Evolutionary conservation across 1,140 invertebrate species (phyloP).

Genomic region (Ladona fulva): DNA sequence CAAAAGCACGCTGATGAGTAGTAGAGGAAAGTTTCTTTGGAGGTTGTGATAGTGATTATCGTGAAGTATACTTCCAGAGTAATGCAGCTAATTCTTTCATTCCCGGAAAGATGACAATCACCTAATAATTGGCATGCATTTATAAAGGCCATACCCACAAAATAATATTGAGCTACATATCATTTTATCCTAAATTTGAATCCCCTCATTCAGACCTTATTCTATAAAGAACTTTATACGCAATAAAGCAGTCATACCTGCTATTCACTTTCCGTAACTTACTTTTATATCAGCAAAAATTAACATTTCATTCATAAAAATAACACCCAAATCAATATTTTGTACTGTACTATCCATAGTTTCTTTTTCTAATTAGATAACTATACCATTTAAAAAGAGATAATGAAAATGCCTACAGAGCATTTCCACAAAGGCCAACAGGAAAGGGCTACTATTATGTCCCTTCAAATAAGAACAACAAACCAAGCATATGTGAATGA

Average conservation of each 20-base stretch:
- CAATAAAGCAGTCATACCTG: neutral
- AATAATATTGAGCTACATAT: neutral
- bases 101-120: neutral
- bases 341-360: neutral
- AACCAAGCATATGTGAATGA: neutral
- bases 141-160: neutral
- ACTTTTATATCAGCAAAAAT: neutral
- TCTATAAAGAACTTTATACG: neutral
- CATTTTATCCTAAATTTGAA: neutral
- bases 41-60: neutral
- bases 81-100: neutral
- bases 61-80: neutral
- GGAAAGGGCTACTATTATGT: neutral
- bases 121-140: neutral
- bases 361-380: slow-evolving; percentile 4
- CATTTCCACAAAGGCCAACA: neutral
- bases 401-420: neutral
- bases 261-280: neutral
- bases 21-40: neutral
- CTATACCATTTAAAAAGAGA: neutral
- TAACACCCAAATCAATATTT: neutral
- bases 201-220: neutral
- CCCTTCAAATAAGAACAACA: neutral
- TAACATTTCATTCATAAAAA: neutral
- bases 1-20: neutral